Percentiles rank a stretch among this genome's conserved stretches.
Conservation (phyloP, 92 coral and sea anemone genomes). For the Pocillopora meandrina region DNA sequence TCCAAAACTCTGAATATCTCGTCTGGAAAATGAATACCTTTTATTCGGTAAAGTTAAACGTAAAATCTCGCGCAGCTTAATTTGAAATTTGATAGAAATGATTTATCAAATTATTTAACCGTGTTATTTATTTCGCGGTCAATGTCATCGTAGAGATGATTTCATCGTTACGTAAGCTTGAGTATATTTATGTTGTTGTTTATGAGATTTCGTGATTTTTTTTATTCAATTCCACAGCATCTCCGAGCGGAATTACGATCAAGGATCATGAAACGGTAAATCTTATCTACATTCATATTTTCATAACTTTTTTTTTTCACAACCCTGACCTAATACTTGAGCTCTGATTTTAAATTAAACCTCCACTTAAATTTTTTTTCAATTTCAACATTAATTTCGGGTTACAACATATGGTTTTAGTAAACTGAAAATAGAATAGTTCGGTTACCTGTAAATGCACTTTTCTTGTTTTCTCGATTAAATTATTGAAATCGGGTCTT, state of each 20-base stretch:
- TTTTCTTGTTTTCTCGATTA: too few relatives aligned
- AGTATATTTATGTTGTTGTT: constrained; percentile 8
- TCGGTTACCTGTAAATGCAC: too few relatives aligned
- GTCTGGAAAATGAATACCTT: background rate
- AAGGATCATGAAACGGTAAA: constrained; percentile 98
- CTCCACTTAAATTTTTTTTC: too few relatives aligned
- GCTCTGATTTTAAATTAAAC: too few relatives aligned
- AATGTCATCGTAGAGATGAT: background rate
- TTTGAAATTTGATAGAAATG: background rate
- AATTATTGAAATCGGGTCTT: too few relatives aligned
- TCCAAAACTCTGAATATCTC: background rate
- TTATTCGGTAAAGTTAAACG: background rate
- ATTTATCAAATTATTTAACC: background rate
- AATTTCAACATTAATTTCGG: too few relatives aligned
- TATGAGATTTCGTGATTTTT: constrained; percentile 9
- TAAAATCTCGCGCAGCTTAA: background rate
- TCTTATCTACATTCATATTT: background rate
- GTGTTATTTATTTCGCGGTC: background rate
- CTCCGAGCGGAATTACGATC: constrained; percentile 83
- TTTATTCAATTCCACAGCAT: constrained; percentile 42
- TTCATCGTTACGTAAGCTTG: background rate
- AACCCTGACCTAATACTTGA: too few relatives aligned
- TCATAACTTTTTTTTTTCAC: too few relatives aligned
- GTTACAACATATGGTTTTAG: too few relatives aligned
- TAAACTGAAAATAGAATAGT: too few relatives aligned